These are phyloP conservation scores for Nibea coibor DNA, from an alignment of 2,113 vertebrate genomes.

Conservation along the genomic window DNA sequence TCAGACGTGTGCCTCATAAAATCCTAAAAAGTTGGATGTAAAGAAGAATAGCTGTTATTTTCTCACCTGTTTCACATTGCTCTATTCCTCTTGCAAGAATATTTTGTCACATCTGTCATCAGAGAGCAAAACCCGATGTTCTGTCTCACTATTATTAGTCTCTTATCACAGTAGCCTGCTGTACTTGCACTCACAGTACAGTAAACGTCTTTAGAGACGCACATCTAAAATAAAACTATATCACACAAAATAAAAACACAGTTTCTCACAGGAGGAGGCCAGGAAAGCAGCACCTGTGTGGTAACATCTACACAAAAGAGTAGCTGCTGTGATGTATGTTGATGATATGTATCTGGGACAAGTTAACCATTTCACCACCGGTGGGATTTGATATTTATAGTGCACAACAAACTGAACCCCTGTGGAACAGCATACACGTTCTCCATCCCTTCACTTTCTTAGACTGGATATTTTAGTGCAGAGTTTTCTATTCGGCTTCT, in stretches of 20 bases:
- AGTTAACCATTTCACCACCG: slow-evolving; percentile 38
- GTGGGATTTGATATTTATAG: slow-evolving; percentile 52
- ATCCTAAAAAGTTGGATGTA: background rate
- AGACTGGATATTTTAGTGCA: background rate
- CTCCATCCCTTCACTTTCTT: background rate
- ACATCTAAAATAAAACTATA: background rate
- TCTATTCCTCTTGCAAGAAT: background rate
- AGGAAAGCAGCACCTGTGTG: slow-evolving; percentile 8
- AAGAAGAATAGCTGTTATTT: background rate
- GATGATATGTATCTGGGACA: slow-evolving; percentile 73
- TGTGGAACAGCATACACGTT: slow-evolving; percentile 1
- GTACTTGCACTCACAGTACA: background rate
- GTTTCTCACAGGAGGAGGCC: slow-evolving; percentile 8
- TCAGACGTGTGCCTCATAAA: background rate
- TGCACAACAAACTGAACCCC: background rate
- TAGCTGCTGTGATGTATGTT: slow-evolving; percentile 54
- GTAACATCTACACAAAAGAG: background rate
- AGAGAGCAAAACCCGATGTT: slow-evolving; percentile 5
- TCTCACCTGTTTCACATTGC: background rate
- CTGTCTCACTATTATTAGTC: background rate
- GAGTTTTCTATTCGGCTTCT: background rate
- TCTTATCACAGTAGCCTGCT: slow-evolving; percentile 2
- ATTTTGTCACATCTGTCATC: background rate
- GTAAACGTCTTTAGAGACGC: slow-evolving; percentile 3
- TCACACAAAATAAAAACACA: background rate